These are phyloP conservation scores for Pyrochroa serraticornis DNA, from an alignment of 2,888 invertebrate genomes.

Conservation along the genomic window DNA sequence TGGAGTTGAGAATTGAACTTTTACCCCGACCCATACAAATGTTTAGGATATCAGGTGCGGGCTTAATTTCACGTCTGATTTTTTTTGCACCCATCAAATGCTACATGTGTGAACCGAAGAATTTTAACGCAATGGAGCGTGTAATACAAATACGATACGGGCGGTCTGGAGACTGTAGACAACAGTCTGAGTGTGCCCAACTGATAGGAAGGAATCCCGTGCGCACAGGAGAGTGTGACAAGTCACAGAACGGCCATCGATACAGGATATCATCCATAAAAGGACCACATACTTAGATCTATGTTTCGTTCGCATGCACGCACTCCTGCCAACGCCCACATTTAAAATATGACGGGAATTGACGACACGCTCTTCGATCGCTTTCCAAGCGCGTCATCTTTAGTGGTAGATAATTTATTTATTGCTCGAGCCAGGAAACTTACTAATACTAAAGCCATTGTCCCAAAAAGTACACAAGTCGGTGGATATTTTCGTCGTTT, in stretches of 20 bases:
- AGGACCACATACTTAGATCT: not conserved
- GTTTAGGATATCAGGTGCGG: no score
- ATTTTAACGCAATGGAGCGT: slow-evolving; percentile 41
- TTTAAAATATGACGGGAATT: not conserved
- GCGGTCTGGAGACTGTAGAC: slow-evolving; percentile 23
- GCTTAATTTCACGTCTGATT: no score
- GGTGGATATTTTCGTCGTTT: slow-evolving; percentile 30
- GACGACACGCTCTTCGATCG: not conserved
- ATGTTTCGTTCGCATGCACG: not conserved
- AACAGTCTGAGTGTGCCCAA: slow-evolving; percentile 29
- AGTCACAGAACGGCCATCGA: slow-evolving; percentile 20
- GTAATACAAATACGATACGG: slow-evolving; percentile 43
- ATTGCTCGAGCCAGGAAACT: slow-evolving; percentile 8
- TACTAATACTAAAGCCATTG: slow-evolving; percentile 26
- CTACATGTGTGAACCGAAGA: not conserved
- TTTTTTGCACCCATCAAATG: no score
- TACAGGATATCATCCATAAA: slow-evolving; percentile 20
- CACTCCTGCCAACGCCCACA: no score
- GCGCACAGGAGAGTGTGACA: slow-evolving; percentile 15
- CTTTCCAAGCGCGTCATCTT: not conserved
- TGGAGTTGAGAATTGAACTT: no score
- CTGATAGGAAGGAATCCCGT: slow-evolving; percentile 28
- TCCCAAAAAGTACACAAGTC: slow-evolving; percentile 7
- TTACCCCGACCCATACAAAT: no score
- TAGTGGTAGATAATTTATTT: slow-evolving; percentile 9